Base-by-base conservation (phyloP, 2,113 vertebrate genomes). In the Phaethornis superciliosus region DNA sequence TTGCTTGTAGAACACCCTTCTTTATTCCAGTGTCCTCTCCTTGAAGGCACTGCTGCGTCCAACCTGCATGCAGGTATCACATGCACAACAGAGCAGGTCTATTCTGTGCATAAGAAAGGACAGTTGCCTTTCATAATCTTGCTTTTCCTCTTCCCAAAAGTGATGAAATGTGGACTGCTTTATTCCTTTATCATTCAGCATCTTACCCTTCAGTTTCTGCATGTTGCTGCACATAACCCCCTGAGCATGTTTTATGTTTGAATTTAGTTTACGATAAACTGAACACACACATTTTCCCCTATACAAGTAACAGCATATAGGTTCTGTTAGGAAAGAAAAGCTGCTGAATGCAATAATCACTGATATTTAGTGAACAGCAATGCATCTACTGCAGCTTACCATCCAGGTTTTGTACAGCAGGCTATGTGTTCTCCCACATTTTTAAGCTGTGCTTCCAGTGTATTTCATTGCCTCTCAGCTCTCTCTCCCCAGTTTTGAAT, bases 241-340 rank as follows among this genome's bases (percentile, higher is more conserved):
- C 5, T 0, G 4, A 74, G 56, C 0, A 0, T 52, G 68, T 46
- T 67, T 56, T 56, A 70, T 19, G 24, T 30, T 16, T 7, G 46
- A 16, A 55, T 46, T 65, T 54, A 10, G 70, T 70, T 56, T 4
- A 7, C 1, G 40, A n/a, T 10, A 10, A 88, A 68, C 68, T 22
- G 77, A 85, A 78, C 71, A 27, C 85, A 62, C 58, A 17, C 6
- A 1, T 64, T 9, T 21, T 12, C 15, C 37, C 42, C 60, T 59
- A 1, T 4, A 0, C n/a, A 17, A 72, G 18, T 13, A 70, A 49
- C 27, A 75, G 60, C 8, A 5, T 40, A 15, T 5, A 9, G 65
- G 7, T 28, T 32, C 46, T 46, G 35, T 24, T 52, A 37, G 35
- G 11, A 49, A 52, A 78, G 64, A 77, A 51, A 58, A 35, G 27